Conservation (phyloP, 2,113 vertebrate genomes). For the Notothenia rossii region DNA sequence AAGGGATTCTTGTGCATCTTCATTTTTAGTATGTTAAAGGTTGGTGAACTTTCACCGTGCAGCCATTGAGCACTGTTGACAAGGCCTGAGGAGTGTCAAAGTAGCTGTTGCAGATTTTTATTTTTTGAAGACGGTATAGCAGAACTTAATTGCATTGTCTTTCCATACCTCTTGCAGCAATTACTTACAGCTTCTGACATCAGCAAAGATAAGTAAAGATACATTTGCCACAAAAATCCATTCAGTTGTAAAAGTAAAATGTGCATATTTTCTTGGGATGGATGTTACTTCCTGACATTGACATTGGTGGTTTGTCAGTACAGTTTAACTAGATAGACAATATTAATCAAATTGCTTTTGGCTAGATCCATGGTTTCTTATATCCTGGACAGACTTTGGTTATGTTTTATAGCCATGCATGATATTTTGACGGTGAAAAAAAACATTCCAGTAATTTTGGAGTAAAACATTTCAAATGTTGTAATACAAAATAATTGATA, state of each 20-base stretch:
- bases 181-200: slow-evolving; percentile 29
- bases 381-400: not conserved
- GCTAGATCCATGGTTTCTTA: not conserved
- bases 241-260: slow-evolving; percentile 7
- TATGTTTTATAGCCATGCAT: not conserved
- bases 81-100: slow-evolving; percentile 19
- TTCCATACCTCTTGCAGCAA: slow-evolving; percentile 2
- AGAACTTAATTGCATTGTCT: slow-evolving; percentile 40
- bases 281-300: not conserved
- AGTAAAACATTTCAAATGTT: not conserved
- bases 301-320: not conserved
- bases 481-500: not conserved
- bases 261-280: slow-evolving; percentile 5
- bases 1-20: slow-evolving; percentile 16
- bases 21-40: slow-evolving; percentile 6
- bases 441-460: not conserved
- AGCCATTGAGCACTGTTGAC: slow-evolving; percentile 12
- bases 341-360: not conserved
- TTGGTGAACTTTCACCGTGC: slow-evolving; percentile 12
- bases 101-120: slow-evolving; percentile 20
- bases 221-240: slow-evolving; percentile 10
- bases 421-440: slow-evolving; percentile 3
- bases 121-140: slow-evolving; percentile 4
- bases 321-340: not conserved
- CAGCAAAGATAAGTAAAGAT: slow-evolving; percentile 42